A percentile compares a stretch with the other conserved stretches of the same genome.
Evolutionary conservation across 2,797 vertebrate genomes (phyloP).

Genomic region (Poecilia wingei): DNA sequence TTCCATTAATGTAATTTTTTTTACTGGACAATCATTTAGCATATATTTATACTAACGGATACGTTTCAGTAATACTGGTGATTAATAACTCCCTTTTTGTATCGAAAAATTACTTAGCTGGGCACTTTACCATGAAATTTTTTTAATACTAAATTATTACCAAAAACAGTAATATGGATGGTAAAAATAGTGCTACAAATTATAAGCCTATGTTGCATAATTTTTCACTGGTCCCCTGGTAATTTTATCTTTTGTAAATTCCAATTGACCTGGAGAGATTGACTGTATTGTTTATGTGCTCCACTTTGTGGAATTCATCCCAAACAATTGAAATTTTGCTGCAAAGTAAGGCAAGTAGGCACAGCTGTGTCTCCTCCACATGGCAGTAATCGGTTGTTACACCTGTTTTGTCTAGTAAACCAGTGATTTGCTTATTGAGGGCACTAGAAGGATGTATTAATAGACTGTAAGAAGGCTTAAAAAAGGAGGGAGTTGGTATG

Average conservation of each 20-base stretch:
- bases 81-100: not conserved
- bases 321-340: conserved; percentile 40
- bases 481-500: conserved; percentile 20
- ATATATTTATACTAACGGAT: not conserved
- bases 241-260: not conserved
- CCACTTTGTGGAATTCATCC: conserved; percentile 12
- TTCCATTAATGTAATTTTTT: not conserved
- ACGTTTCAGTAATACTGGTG: not conserved
- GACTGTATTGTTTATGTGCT: not conserved
- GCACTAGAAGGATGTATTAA: conserved; percentile 50
- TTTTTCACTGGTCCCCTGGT: not conserved
- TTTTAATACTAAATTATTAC: not conserved
- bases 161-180: not conserved
- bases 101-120: not conserved
- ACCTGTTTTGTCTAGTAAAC: conserved; percentile 68
- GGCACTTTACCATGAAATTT: not conserved
- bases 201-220: not conserved
- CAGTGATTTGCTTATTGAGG: conserved; percentile 54
- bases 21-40: not conserved
- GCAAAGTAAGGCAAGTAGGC: conserved; percentile 25
- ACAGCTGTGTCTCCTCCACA: conserved; percentile 58
- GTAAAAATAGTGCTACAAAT: not conserved
- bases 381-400: conserved; percentile 46
- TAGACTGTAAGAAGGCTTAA: conserved; percentile 47
- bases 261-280: not conserved